These are phyloP conservation scores for Lasius platythorax DNA, from an alignment of 2,888 invertebrate genomes.

Conservation along the genomic window DNA sequence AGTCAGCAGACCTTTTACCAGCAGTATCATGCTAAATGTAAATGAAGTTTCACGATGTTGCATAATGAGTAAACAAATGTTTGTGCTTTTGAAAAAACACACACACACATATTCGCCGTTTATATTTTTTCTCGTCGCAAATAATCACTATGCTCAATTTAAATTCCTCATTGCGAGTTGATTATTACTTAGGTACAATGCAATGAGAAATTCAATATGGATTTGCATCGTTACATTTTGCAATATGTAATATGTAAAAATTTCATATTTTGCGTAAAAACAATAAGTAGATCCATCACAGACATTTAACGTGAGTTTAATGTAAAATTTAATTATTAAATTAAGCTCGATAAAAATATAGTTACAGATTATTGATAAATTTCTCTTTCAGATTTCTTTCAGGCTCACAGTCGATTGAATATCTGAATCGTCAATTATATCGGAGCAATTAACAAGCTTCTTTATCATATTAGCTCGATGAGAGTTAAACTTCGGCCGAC, in stretches of 20 bases:
- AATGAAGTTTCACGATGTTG: slow-evolving; percentile 9
- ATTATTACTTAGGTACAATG: neutral
- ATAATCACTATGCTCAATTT: neutral
- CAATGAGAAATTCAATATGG: neutral
- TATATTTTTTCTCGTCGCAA: neutral
- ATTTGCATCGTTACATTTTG: neutral
- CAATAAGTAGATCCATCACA: neutral
- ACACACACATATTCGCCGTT: neutral
- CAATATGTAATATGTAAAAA: neutral
- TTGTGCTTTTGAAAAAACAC: neutral
- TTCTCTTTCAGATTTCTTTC: neutral
- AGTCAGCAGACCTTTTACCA: slow-evolving; percentile 5
- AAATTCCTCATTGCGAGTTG: neutral
- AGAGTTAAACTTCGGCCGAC: neutral
- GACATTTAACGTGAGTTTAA: neutral
- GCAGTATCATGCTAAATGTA: slow-evolving; percentile 10
- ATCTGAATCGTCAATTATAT: too few relatives aligned
- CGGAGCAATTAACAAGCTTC: neutral
- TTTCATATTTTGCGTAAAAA: neutral
- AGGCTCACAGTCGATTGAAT: neutral
- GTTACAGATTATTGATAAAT: neutral
- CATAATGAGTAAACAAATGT: neutral
- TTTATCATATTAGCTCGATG: neutral
- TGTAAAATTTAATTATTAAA: neutral
- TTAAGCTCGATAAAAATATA: neutral